Base-by-base conservation (phyloP, 2,888 invertebrate genomes). In the Polyommatus iphigenia region DNA sequence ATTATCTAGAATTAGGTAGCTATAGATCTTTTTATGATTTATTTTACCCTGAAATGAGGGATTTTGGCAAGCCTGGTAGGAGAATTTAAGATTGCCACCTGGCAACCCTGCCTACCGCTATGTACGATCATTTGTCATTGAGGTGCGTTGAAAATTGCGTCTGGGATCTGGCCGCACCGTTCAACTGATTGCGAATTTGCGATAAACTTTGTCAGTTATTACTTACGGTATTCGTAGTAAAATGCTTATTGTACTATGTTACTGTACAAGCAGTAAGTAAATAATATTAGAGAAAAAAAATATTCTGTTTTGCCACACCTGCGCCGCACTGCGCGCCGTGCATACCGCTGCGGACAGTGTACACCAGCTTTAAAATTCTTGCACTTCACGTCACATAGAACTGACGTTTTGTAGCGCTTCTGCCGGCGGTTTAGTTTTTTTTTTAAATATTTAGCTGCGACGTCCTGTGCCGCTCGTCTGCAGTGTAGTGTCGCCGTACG, bases 121-220 rank as follows among this genome's bases (percentile, higher is more conserved):
- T n/a, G n/a, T 67, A 18, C 67, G 67, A 67, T 67, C 67, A 67
- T 67, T 67, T 67, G 67, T 67, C 67, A 67, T 67, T 29, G n/a
- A 29, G 29, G 29, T 67, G 67, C 67, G 67, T 67, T 67, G 67
- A 67, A 67, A 67, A 67, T 67, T 67, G 67, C 67, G 29, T 29
- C 29, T 67, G 67, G 29, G 29, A 67, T 29, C 67, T 15, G 29
- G 24, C 15, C 67, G 67, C 29, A 67, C 67, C 67, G 67, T 67
- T 67, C 67, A 67, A 32, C 67, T 67, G 67, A 67, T 67, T 67
- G 29, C 29, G 29, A 32, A 29, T 29, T 67, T 67, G 29, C 18
- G 67, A 32, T 32, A 32, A 32, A 67, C 67, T 67, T 67, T 67
- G 62, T 67, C 67, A 15, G 67, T 67, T 18, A 67, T 67, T 67